A percentile compares a stretch with the other conserved stretches of the same genome.
Conservation (phyloP, 2,888 invertebrate species). For the Aelia acuminata region DNA sequence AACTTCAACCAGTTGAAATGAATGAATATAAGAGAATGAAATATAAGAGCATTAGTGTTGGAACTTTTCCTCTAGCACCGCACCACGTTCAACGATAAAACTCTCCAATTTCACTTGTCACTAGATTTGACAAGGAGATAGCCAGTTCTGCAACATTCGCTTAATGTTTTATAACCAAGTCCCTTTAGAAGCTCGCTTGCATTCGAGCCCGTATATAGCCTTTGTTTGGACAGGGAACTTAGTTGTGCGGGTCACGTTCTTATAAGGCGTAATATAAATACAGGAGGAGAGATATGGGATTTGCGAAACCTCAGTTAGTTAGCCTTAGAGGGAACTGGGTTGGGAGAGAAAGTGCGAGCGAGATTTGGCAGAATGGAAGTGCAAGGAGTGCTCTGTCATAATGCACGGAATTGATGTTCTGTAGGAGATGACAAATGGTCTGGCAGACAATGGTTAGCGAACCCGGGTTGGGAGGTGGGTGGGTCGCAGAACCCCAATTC, state of each 20-base stretch:
- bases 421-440: neutral
- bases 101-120: neutral
- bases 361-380: neutral
- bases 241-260: conserved; percentile 31
- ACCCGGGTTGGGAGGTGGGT: neutral
- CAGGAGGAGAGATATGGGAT: neutral
- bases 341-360: neutral
- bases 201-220: neutral
- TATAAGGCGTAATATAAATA: conserved; percentile 35
- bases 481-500: conserved; percentile 11
- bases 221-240: conserved; percentile 7
- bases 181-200: neutral
- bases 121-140: neutral
- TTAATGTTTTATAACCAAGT: neutral
- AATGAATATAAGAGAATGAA: too few species aligned
- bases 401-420: neutral
- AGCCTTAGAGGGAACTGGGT: neutral
- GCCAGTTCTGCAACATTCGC: neutral
- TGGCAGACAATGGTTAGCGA: neutral
- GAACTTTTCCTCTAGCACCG: neutral
- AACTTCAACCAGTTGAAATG: too few species aligned
- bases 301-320: neutral
- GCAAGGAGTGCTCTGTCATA: neutral
- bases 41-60: neutral
- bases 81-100: neutral